Evolutionary conservation across 2,113 vertebrate species (phyloP), one percentile per base, ranked within the genome.

Genomic region (Dipodomys stephensi): DNA sequence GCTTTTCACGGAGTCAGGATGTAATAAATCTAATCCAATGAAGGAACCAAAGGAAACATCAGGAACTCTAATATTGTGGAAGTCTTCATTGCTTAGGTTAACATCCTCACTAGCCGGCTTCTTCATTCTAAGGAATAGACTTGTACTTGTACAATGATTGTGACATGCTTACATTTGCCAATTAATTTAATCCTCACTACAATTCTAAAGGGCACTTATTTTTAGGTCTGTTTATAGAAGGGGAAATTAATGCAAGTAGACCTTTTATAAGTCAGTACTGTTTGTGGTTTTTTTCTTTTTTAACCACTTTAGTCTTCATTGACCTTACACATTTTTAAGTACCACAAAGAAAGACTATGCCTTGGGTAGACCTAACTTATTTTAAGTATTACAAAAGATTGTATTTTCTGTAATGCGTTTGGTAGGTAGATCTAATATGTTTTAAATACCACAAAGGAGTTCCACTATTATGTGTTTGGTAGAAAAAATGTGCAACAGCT

Each of bases 371-470:
- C 53, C 53, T 57, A 57, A 57, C 53, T 16, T 57, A 13, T 57
- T 57, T 57, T 57, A 57, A 57, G 4, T 57, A 57, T 57, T 57
- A 57, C 15, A 57, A 57, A 57, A 16, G 13, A 57, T 57, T 57
- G 18, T 57, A 57, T 16, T 57, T 57, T 57, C 53, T 57, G 15
- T 57, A 18, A 13, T 57, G 53, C 15, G 15, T 49, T 49, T 11
- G 49, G 49, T 57, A 39, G 39, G 39, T 39, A 57, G 53, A 57
- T 49, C 49, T 49, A 49, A 49, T 49, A 49, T 49, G 49, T 49
- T 93, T 92, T 92, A 87, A 94, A 92, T 91, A 88, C n/a, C 53
- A 65, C 13, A 94, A 46, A 83, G 32, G 69, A 80, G 65, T 87
- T 89, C 82, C 53, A 86, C 4, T 81, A 68, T 95, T 91, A 87